Base-by-base conservation (phyloP, 92 coral and sea anemone species). In the Pocillopora grandis region DNA sequence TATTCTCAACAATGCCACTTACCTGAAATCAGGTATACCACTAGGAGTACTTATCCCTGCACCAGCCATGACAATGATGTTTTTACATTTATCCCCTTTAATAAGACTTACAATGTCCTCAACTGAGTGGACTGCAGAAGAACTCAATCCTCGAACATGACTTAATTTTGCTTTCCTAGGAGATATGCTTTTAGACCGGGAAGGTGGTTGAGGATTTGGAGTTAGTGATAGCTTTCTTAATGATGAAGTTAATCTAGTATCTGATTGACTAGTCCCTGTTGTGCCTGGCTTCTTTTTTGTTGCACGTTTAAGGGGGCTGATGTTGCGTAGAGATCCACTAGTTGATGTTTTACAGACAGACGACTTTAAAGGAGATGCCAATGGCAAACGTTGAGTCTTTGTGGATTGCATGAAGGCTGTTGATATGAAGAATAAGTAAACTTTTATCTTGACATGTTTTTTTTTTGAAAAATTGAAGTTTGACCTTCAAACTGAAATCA, bases 21-120 rank as follows among this genome's bases (percentile, higher is more conserved):
- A 93, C 98, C 98, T 91, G 66, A 93, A 93, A 77, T 93, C 98
- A 75, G 98, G 98, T 18, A 93, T 93, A 1, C 98, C 98, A 81
- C 98, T 93, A 8, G 98, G 98, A 17, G 95, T 92, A 19, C 98
- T 93, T 19, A 93, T 93, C 2, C 98, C 98, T 21, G 98, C 98
- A 10, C 98, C 98, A 17, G 98, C 98, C 98, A 93, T 93, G 1
- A 93, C 91, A 64, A 91, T 89, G 55, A 93, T 76, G 78, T 93
- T 93, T 76, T 87, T 93, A 76, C 93, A 93, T 71, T 89, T 93
- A 76, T 87, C 91, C 1, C 85, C 93, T 69, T 90, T 87, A 78
- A 93, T 92, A 31, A 93, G 84, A 80, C 75, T 67, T 11, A 87
- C 95, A 19, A 93, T 83, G 88, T 93, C 98, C 84, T 89, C 93